Base-by-base conservation (phyloP, 2,797 vertebrate species). In the Sebastes matsubarae region DNA sequence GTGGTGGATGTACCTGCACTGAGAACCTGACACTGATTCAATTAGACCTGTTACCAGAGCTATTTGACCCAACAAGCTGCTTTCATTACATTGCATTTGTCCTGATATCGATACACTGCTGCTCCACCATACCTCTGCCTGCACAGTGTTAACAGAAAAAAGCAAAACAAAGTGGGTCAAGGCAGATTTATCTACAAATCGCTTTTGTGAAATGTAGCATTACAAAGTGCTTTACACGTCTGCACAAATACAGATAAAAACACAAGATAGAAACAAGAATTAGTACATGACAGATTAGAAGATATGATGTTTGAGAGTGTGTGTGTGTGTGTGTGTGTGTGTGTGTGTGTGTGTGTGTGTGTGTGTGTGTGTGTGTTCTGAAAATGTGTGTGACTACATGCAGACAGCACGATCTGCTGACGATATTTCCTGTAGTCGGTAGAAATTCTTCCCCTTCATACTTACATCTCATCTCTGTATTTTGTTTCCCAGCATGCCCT, bases 31-130 rank as follows among this genome's bases (percentile, higher is more conserved):
- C 89, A 86, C 86, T 79, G 89, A 93, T 93, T 87, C 82, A 87
- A 87, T 92, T 89, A 92, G 86, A 89, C 77, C 85, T 85, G 91
- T 93, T 87, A 88, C 79, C 90, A 81, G 87, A 89, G 89, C 88
- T 82, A 79, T 94, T 92, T 89, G 87, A 88, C 90, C 89, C 86
- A 89, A 88, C 84, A 80, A 85, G 77, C 87, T 82, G 83, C 88
- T 82, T 83, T 87, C 81, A 82, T 84, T 87, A 82, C 83, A 77
- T 82, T 85, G 86, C 81, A 75, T 89, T 91, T 88, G 87, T 80
- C 72, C 86, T 86, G 88, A 87, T 85, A 89, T 88, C 3, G 68
- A 92, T 91, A 85, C 75, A 34, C 75, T 66, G 80, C 72, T 69
- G 64, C 72, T 79, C 25, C 67, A 68, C 63, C 52, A 6, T 16